These are phyloP conservation scores for Drosophila mimetica DNA, from an alignment of 2,888 invertebrate genomes.

Conservation along the genomic window DNA sequence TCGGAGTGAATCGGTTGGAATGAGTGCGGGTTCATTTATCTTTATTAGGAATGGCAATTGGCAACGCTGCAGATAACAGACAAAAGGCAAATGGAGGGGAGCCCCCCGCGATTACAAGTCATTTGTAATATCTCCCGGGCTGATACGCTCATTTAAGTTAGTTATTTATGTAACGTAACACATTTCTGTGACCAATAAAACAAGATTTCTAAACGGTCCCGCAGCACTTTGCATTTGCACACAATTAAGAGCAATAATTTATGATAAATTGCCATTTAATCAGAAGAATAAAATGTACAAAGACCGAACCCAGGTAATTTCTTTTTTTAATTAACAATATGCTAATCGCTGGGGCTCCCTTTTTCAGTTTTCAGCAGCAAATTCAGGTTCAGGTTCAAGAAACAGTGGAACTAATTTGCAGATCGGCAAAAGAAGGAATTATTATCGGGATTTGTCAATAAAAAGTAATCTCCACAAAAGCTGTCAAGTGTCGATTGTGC, in stretches of 20 bases:
- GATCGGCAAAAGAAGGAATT: slow-evolving; percentile 45
- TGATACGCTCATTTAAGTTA: slow-evolving; percentile 53
- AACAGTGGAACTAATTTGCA: slow-evolving; percentile 44
- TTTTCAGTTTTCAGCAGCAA: slow-evolving; percentile 6
- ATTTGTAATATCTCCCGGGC: slow-evolving; percentile 51
- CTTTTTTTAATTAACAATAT: slow-evolving; percentile 48
- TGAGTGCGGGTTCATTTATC: slow-evolving; percentile 71
- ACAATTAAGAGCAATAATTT: slow-evolving; percentile 56
- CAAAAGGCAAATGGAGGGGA: slow-evolving; percentile 5
- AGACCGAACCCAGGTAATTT: slow-evolving; percentile 32
- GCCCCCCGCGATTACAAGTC: slow-evolving; percentile 32
- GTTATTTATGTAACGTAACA: slow-evolving; percentile 66
- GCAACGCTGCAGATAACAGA: slow-evolving; percentile 63
- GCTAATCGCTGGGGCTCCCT: slow-evolving; percentile 27
- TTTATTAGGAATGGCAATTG: slow-evolving; percentile 78
- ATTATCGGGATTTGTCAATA: slow-evolving; percentile 40
- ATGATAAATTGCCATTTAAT: slow-evolving; percentile 51
- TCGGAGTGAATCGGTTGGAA: slow-evolving; percentile 34
- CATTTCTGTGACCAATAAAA: slow-evolving; percentile 41
- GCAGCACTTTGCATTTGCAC: slow-evolving; percentile 29
- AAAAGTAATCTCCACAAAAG: slow-evolving; percentile 25
- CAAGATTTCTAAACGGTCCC: slow-evolving; percentile 52
- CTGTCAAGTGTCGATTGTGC: slow-evolving; percentile 20
- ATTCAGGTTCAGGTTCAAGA: slow-evolving; percentile 43
- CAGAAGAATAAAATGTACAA: slow-evolving; percentile 39